phyloP scores from a whole-genome alignment of 1,140 invertebrate species.

The Drosophila burlai region DNA sequence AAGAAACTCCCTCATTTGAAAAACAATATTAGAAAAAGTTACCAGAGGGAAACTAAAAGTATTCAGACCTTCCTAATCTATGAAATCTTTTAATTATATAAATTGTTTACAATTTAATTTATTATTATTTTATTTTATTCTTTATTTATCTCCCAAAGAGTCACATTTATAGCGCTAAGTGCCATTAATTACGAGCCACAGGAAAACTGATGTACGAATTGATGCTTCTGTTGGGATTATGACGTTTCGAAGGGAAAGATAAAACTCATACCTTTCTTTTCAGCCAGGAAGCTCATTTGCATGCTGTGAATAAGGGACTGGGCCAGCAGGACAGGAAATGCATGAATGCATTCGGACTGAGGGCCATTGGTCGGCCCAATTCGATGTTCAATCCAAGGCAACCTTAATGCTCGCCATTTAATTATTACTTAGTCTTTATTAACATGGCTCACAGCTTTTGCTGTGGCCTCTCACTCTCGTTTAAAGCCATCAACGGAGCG shows the following conservation, averaged over 20 bases:
- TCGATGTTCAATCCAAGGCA: slow-evolving; percentile 31
- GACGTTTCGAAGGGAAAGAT: slow-evolving; percentile 1
- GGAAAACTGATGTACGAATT: background rate
- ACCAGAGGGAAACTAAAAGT: background rate
- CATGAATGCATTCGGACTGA: slow-evolving; percentile 37
- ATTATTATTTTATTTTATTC: no score
- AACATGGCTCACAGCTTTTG: slow-evolving; percentile 38
- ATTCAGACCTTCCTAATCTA: background rate
- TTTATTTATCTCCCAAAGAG: background rate
- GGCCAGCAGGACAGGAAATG: background rate
- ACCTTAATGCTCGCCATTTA: slow-evolving; percentile 44
- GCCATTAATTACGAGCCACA: background rate
- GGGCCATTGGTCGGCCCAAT: background rate
- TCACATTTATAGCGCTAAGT: background rate
- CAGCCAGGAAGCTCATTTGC: slow-evolving; percentile 37
- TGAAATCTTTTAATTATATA: background rate
- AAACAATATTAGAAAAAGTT: background rate
- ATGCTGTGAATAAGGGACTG: slow-evolving; percentile 51
- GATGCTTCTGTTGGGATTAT: background rate
- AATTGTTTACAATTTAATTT: no score
- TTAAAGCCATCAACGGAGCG: slow-evolving; percentile 50
- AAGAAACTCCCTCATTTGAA: background rate
- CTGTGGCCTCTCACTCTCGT: slow-evolving; percentile 42
- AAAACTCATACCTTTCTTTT: background rate
- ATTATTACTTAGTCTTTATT: slow-evolving; percentile 62